Conservation (phyloP, 2,888 invertebrate genomes). For the Phlogophora meticulosa region DNA sequence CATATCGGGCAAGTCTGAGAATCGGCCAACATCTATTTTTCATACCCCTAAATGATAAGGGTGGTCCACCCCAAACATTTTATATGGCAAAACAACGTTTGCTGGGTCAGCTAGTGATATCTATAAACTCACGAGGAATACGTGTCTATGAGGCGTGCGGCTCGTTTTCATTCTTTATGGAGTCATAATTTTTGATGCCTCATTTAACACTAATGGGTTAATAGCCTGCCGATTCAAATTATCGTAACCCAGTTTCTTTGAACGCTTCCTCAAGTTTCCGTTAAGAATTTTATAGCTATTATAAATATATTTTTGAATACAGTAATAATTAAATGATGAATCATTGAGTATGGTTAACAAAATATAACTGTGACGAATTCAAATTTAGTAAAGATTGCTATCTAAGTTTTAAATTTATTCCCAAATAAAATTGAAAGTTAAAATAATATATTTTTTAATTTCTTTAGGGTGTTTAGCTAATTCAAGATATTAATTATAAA, state of each 20-base stretch:
- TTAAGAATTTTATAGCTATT: conserved; percentile 6
- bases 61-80: no score
- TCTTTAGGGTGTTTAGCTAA: no score
- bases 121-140: no score
- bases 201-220: conserved; percentile 48
- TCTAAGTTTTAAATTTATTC: not conserved
- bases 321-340: conserved; percentile 3
- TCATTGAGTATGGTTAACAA: not conserved
- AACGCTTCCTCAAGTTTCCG: conserved; percentile 43
- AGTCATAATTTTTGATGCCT: conserved; percentile 27
- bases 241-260: conserved; percentile 35
- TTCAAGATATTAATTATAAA: no score
- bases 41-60: no score
- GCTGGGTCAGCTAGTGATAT: no score
- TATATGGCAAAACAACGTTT: no score
- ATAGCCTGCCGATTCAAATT: conserved; percentile 29
- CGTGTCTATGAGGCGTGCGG: not conserved
- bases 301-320: not conserved
- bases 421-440: not conserved
- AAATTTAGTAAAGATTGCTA: not conserved
- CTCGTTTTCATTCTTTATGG: conserved; percentile 12
- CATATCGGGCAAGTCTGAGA: no score
- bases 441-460: no score
- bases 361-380: not conserved
- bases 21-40: no score